Evolutionary conservation across 2,888 invertebrate genomes (phyloP).

Genomic region (Melanophora roralis): DNA sequence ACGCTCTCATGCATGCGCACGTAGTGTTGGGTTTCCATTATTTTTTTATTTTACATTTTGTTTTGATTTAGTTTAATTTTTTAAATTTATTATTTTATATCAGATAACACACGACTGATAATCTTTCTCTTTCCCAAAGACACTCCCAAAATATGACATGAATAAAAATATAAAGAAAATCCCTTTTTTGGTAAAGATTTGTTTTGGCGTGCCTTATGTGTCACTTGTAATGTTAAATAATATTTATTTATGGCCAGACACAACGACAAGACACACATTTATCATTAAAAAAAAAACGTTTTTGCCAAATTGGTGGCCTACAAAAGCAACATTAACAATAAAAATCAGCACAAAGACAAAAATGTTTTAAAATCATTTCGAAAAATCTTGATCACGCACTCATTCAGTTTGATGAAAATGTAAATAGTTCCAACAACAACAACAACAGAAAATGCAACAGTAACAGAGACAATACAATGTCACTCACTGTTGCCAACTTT

Average conservation of each 20-base stretch:
- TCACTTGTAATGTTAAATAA: constrained; percentile 48
- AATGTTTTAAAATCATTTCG: constrained; percentile 56
- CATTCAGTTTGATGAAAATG: constrained; percentile 57
- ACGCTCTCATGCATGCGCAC: too few relatives aligned
- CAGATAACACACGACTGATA: constrained; percentile 27
- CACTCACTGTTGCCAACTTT: too few relatives aligned
- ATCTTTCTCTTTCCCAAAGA: constrained; percentile 25
- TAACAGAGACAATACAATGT: constrained; percentile 6
- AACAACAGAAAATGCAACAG: constrained; percentile 17
- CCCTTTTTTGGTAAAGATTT: constrained; percentile 12
- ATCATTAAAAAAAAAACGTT: constrained; percentile 34
- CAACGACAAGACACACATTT: constrained; percentile 28
- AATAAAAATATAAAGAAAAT: constrained; percentile 27
- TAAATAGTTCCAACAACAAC: constrained; percentile 53
- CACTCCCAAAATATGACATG: constrained; percentile 56
- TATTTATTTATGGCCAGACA: constrained; percentile 37
- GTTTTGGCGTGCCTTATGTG: constrained; percentile 37
- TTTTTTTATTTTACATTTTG: not conserved
- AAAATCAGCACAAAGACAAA: constrained; percentile 43
- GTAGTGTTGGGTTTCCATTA: too few relatives aligned
- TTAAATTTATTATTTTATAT: not conserved
- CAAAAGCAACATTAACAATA: constrained; percentile 24
- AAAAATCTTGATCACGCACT: constrained; percentile 62
- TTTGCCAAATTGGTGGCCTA: constrained; percentile 57
- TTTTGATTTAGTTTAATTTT: not conserved